phyloP scores from a whole-genome alignment of 1,140 invertebrate species.

The Metaphire vulgaris region DNA sequence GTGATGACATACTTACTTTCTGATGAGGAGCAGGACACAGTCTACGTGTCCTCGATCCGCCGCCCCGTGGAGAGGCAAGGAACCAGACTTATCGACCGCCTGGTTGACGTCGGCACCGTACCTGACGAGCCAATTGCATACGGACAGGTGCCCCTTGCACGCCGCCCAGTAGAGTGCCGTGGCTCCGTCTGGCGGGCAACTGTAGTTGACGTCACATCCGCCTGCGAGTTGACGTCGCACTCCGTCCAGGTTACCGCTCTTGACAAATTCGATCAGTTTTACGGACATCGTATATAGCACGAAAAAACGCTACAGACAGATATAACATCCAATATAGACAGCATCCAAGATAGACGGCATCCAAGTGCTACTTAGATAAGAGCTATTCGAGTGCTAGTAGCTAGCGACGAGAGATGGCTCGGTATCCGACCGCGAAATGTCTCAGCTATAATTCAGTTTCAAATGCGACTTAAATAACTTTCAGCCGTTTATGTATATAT shows the following conservation, averaged over 20 bases:
- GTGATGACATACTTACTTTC: no score
- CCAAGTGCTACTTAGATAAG: no score
- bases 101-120: conserved; percentile 34
- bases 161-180: conserved; percentile 37
- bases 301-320: no score
- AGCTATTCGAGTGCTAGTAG: no score
- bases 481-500: no score
- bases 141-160: conserved; percentile 34
- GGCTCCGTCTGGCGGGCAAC: conserved; percentile 10
- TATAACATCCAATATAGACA: no score
- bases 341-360: no score
- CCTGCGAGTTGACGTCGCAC: background rate
- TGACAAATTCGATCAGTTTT: conserved; percentile 19
- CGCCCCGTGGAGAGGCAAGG: conserved; percentile 39
- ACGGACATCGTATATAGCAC: no score
- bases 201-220: background rate
- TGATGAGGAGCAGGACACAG: conserved; percentile 34
- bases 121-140: conserved; percentile 34
- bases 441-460: no score
- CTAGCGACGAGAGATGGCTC: no score
- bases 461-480: no score
- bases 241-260: conserved; percentile 11
- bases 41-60: conserved; percentile 36
- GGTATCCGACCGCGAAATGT: no score
- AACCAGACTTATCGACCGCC: conserved; percentile 35